Conservation (phyloP, 2,888 invertebrate species). For the Tuberolachnus salignus region DNA sequence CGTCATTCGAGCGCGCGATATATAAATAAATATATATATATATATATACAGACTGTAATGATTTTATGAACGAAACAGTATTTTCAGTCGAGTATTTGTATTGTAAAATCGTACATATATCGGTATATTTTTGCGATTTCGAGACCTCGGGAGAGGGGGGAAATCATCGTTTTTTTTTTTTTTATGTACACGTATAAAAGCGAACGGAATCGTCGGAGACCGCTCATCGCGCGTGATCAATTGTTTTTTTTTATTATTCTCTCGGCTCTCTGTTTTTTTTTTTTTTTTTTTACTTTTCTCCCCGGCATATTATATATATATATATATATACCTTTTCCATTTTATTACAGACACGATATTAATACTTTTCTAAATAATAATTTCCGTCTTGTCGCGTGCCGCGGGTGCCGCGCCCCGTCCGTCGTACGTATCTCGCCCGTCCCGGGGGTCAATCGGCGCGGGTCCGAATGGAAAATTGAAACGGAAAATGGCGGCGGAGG, state of each 20-base stretch:
- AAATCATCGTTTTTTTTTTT: background rate
- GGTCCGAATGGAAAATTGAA: too few relatives aligned
- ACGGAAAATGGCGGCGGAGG: slow-evolving; percentile 5
- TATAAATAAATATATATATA: too few relatives aligned
- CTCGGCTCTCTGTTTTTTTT: background rate
- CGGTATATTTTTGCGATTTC: background rate
- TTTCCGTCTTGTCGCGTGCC: background rate
- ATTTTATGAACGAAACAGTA: background rate
- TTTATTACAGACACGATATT: too few relatives aligned
- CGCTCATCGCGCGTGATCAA: slow-evolving; percentile 7
- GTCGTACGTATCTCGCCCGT: background rate
- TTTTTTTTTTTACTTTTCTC: background rate
- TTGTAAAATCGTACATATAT: background rate
- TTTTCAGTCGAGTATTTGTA: background rate
- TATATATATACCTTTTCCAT: too few relatives aligned
- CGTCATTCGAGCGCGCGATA: background rate
- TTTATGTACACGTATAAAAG: background rate
- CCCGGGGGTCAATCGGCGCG: slow-evolving; percentile 24
- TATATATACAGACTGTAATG: background rate
- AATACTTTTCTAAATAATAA: too few relatives aligned
- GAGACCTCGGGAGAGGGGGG: background rate
- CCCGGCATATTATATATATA: too few relatives aligned
- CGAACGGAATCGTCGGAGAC: background rate
- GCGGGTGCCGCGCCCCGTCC: background rate
- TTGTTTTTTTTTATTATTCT: background rate